Evolutionary conservation across 1,140 invertebrate genomes (phyloP), one percentile per base, ranked within the genome.

Genomic region (Diplogasteroides magnus): DNA sequence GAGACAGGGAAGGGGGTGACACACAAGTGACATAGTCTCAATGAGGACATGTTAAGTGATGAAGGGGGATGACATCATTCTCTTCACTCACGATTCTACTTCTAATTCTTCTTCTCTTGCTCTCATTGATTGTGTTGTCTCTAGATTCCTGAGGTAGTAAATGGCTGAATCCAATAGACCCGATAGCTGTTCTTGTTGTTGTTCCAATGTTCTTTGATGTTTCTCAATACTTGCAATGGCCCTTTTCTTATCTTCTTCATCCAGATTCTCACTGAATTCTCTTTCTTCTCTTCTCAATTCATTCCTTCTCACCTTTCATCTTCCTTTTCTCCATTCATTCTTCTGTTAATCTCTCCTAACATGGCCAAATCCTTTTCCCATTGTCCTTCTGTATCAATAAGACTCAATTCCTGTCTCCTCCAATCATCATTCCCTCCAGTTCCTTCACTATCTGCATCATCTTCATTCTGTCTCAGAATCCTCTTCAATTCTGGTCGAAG

Each of bases 211-310:
- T 25, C 62, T 63, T 55, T 75, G 74, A 48, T 75, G 74, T 15
- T 72, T 66, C 23, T 76, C 74, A 29, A 75, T 75, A 27, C 69
- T 74, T 37, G 74, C 74, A 31, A 75, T 75, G 29, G 73, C 73
- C n/a, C 66, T 70, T 3, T 63, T 28, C 2, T 62, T 60, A 37
- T 55, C 64, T 55, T 14, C 27, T 55, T 37, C 64, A 14, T 48
- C 64, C 64, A 65, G 14, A 15, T 63, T 31, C 14, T 11, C 61
- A 31, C 61, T 31, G 32, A 63, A 15, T 63, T 63, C 61, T 63
- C 32, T 31, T 31, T 63, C 13, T 63, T 31, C 15, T 31, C 15
- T 31, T 63, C 61, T 31, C 32, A 27, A 19, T 63, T 63, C 29
- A 31, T 31, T 63, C 61, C 15, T 31, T 15, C 25, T 63, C 61